These are phyloP conservation scores for Anthophora plumipes DNA, from an alignment of 2,888 invertebrate genomes.

Conservation along the genomic window DNA sequence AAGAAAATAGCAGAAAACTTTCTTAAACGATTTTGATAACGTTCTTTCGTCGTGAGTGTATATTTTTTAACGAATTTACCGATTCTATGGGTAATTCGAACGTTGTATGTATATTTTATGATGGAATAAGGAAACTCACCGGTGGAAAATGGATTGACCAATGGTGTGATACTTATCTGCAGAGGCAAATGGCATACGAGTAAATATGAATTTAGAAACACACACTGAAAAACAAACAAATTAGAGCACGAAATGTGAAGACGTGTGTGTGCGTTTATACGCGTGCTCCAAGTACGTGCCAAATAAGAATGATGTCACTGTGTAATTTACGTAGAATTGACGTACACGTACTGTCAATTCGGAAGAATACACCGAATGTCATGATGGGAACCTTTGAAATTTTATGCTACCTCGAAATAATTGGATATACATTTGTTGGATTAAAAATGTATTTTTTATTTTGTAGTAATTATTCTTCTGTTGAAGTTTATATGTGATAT, in stretches of 20 bases:
- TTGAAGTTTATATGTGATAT: neutral
- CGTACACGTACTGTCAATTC: constrained; percentile 37
- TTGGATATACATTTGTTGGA: neutral
- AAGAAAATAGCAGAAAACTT: neutral
- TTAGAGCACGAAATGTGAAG: constrained; percentile 43
- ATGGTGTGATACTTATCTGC: constrained; percentile 1
- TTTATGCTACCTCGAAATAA: neutral
- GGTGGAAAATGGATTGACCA: neutral
- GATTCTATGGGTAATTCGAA: neutral
- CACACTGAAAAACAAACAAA: constrained; percentile 36
- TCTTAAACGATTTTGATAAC: neutral
- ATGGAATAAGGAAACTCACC: neutral
- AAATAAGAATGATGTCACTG: constrained; percentile 67
- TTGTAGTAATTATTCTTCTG: neutral
- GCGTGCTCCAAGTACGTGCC: constrained; percentile 32
- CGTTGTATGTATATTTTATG: neutral
- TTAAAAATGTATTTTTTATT: neutral
- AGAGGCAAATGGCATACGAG: neutral
- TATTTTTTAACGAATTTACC: neutral
- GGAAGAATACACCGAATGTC: constrained; percentile 19
- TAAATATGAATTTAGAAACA: constrained; percentile 27
- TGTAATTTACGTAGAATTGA: constrained; percentile 60
- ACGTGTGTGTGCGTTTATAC: constrained; percentile 30
- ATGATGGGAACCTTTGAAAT: neutral
- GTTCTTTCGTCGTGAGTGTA: neutral